These are phyloP conservation scores for Heteropelma amictum DNA, from an alignment of 2,888 invertebrate species.

Conservation along the genomic window DNA sequence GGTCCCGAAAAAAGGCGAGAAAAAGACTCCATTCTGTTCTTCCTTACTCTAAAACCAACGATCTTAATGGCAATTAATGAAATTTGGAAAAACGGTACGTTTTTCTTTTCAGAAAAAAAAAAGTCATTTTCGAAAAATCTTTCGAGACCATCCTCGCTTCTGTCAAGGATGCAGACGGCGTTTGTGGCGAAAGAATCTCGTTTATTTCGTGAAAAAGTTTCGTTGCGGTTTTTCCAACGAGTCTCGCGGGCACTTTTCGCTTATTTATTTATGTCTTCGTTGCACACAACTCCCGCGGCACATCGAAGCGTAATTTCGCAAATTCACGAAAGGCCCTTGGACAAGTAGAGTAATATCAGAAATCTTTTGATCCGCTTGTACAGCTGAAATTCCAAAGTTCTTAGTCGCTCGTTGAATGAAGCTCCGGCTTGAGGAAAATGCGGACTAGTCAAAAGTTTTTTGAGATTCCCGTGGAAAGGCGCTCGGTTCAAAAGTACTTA, in stretches of 20 bases:
- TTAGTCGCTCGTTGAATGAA: background rate
- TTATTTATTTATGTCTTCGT: background rate
- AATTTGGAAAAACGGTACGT: no score
- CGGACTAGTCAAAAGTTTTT: constrained; percentile 21
- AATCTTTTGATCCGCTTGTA: constrained; percentile 24
- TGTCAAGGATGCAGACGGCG: no score
- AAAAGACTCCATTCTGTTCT: no score
- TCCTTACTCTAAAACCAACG: no score
- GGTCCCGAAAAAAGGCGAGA: no score
- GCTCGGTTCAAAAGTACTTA: constrained; percentile 9
- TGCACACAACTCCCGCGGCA: background rate
- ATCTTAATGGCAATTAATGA: no score
- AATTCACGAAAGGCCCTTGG: background rate
- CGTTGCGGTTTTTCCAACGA: background rate
- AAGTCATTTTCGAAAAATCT: no score
- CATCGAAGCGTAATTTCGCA: background rate
- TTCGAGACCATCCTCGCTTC: no score
- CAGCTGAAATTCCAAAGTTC: constrained; percentile 1
- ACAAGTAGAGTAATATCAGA: constrained; percentile 12
- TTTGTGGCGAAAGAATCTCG: no score
- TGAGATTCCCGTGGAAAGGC: constrained; percentile 37
- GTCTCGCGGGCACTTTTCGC: background rate
- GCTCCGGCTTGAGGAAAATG: background rate
- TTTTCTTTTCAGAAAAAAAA: no score
- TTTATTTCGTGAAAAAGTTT: background rate